Percentiles rank a stretch among this genome's conserved stretches.
These are phyloP conservation scores for Glaucidium brasilianum DNA, from an alignment of 2,113 vertebrate genomes.

Conservation along the genomic window DNA sequence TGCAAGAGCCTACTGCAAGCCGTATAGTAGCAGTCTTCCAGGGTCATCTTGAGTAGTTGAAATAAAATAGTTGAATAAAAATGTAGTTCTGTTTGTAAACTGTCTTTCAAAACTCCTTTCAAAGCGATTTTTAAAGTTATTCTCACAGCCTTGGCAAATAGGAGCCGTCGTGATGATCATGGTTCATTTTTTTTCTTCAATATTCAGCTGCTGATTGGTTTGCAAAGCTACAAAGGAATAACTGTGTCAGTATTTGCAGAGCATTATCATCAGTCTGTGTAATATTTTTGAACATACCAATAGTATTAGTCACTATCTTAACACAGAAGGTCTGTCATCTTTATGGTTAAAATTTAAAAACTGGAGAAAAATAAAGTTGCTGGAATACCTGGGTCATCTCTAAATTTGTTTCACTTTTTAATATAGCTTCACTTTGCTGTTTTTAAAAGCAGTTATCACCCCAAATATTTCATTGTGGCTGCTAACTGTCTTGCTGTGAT, in stretches of 20 bases:
- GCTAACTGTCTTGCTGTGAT: not conserved
- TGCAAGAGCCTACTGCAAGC: not conserved
- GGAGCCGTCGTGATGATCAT: not conserved
- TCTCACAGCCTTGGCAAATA: not conserved
- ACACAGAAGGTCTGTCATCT: not conserved
- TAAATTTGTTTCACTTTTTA: not conserved
- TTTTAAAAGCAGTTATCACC: not conserved
- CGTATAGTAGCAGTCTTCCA: rapidly evolving
- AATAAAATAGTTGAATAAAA: not conserved
- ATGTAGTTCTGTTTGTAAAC: not conserved
- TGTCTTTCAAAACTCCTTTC: not conserved
- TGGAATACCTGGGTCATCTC: not conserved
- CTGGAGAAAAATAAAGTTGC: not conserved
- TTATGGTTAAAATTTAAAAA: not conserved
- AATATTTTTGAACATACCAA: not conserved
- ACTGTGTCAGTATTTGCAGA: not conserved
- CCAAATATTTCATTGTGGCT: not conserved
- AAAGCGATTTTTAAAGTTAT: not conserved
- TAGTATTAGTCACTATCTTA: not conserved
- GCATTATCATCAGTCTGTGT: not conserved
- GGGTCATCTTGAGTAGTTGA: not conserved
- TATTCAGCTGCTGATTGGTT: not conserved
- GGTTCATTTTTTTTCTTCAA: not conserved
- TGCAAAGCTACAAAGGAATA: not conserved
- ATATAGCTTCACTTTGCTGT: not conserved